Base-by-base conservation (phyloP, 2,113 vertebrate genomes). In the Lepus americanus region DNA sequence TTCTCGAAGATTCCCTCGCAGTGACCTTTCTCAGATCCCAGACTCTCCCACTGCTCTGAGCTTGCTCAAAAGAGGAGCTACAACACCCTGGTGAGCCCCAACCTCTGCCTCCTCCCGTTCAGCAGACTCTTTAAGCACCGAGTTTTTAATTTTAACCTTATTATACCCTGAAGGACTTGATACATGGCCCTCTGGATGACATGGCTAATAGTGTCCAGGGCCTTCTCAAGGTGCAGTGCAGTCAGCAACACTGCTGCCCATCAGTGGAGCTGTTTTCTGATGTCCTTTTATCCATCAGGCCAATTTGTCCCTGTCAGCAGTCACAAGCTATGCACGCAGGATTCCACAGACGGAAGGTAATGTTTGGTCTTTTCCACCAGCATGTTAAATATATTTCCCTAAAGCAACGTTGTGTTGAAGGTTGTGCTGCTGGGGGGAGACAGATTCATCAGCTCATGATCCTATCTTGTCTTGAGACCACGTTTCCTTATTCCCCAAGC, bases 401-500 rank as follows among this genome's bases (percentile, higher is more conserved):
- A 94, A 93, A 59, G 85, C 88, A 9, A 51, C 6, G 9, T 36
- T 91, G 55, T 90, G 36, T 92, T 73, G 39, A 44, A 25, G 3
- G 9, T 33, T 73, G 55, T 19, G 33, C 81, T n/a, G 17, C 80
- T 29, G 31, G 31, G 69, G 69, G 53, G 31, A 88, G 44, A 25
- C 59, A 63, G 51, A 69, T 27, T 27, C 89, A 85, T 76, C 49
- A 92, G 91, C 89, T 92, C 78, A 74, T 13, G 61, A 84, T 94
- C 76, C 87, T 95, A 86, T 96, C 96, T 97, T 95, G 87, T 97
- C 94, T 53, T 0, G 85, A 96, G 87, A 96, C 80, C 93, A 85
- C 59, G 59, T 92, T 95, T 97, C 90, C 94, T 95, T 89, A 61
- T 72, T 89, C 94, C 73, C 94, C 59, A 69, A 97, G 96, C 95